These are phyloP conservation scores for Neoitamus cyanurus DNA, from an alignment of 2,888 invertebrate genomes.

Conservation along the genomic window DNA sequence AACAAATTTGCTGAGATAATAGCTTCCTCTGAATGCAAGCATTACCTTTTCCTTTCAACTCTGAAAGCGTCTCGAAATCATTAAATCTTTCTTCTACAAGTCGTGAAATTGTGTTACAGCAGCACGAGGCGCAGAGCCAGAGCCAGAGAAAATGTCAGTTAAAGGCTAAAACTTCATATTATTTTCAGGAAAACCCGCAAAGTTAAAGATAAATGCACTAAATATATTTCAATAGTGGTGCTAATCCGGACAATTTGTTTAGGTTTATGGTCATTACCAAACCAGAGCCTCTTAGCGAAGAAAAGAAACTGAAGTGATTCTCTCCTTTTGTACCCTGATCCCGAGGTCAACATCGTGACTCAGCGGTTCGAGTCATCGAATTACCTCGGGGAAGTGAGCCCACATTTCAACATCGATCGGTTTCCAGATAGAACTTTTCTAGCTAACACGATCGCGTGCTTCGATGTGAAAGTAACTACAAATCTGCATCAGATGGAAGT, in stretches of 20 bases:
- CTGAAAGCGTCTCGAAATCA: background rate
- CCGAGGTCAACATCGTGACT: conserved; percentile 20
- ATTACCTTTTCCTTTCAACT: conserved; percentile 8
- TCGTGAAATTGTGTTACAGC: conserved; percentile 3
- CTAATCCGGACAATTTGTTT: conserved; percentile 6
- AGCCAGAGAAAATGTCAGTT: conserved; percentile 10
- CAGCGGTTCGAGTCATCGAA: conserved; percentile 3
- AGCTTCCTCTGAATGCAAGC: background rate
- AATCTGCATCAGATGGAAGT: background rate
- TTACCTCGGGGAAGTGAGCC: conserved; percentile 3
- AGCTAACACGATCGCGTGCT: background rate
- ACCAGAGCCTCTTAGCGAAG: background rate
- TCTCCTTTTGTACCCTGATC: background rate
- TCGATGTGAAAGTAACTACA: background rate
- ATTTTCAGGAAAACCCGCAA: conserved; percentile 16
- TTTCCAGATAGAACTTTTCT: conserved; percentile 13
- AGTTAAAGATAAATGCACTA: background rate
- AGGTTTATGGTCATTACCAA: conserved; percentile 18
- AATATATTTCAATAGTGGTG: conserved; percentile 20
- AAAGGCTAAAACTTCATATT: conserved; percentile 29
- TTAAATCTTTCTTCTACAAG: background rate
- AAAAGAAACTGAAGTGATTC: conserved; percentile 7
- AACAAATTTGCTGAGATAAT: conserved; percentile 2
- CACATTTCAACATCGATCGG: conserved; percentile 23
- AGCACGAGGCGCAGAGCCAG: background rate